Evolutionary conservation across 2,113 vertebrate genomes (phyloP).

Genomic region (Cnemophilus loriae): DNA sequence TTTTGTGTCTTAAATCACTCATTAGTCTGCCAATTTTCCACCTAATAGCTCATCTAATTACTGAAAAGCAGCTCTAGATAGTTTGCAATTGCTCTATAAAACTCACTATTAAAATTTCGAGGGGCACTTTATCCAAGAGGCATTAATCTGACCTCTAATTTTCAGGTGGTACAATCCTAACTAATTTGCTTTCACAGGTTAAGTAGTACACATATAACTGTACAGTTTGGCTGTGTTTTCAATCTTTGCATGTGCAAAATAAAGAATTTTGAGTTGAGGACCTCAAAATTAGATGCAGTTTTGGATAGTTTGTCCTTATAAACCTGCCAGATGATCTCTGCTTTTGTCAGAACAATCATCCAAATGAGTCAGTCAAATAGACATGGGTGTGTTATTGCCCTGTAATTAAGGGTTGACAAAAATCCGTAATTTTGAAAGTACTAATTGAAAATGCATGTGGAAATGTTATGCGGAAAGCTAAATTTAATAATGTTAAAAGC

Average conservation of each 20-base stretch:
- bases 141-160: background rate
- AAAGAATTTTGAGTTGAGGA: background rate
- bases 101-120: background rate
- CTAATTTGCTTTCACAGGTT: background rate
- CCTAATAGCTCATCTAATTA: conserved; percentile 53
- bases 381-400: conserved; percentile 46
- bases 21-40: conserved; percentile 48
- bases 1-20: conserved; percentile 16
- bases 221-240: background rate
- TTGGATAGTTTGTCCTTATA: background rate
- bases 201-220: background rate
- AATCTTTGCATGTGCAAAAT: background rate
- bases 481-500: conserved; percentile 36
- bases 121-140: background rate
- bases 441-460: conserved; percentile 60
- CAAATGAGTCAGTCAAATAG: conserved; percentile 62
- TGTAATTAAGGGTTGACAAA: conserved; percentile 60
- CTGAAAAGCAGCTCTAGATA: conserved; percentile 33
- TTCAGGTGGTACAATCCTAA: background rate
- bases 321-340: conserved; percentile 33
- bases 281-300: conserved; percentile 9
- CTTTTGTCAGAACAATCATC: conserved; percentile 63
- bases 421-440: conserved; percentile 70
- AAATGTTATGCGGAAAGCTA: conserved; percentile 36
- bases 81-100: conserved; percentile 46